phyloP scores from a whole-genome alignment of 2,113 vertebrate species.

The Antigone vipio region DNA sequence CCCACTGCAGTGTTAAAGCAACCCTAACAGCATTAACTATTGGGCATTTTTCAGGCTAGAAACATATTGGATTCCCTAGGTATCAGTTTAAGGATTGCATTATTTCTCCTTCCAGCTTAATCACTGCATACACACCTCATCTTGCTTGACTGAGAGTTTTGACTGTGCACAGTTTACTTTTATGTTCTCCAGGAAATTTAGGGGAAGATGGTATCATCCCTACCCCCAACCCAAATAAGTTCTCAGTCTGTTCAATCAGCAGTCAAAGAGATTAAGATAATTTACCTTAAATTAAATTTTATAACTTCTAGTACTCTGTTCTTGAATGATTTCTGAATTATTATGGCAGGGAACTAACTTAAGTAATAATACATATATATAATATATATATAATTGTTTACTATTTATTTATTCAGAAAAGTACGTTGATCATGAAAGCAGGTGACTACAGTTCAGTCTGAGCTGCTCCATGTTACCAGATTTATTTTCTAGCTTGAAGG shows the following conservation, averaged over 20 bases:
- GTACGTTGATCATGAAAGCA: not conserved
- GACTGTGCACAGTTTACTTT: not conserved
- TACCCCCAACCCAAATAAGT: not conserved
- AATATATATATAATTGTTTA: not conserved
- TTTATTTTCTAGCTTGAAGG: not conserved
- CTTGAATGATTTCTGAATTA: not conserved
- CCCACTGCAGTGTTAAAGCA: not conserved
- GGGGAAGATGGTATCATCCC: not conserved
- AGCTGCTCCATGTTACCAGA: not conserved
- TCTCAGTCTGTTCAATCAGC: not conserved
- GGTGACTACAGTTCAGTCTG: not conserved
- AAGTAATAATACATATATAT: not conserved
- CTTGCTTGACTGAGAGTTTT: not conserved
- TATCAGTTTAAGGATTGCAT: not conserved
- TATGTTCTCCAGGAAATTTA: not conserved
- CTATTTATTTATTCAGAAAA: not conserved
- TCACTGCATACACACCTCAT: not conserved
- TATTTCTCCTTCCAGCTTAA: not conserved
- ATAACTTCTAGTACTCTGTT: not conserved
- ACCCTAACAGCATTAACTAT: not conserved
- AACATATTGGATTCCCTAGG: not conserved
- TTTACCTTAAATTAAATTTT: not conserved
- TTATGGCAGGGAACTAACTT: not conserved
- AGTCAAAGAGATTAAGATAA: not conserved
- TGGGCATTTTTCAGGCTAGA: not conserved